Evolutionary conservation across 2,888 invertebrate species (phyloP), one percentile per base, ranked within the genome.

Genomic region (Pollenia amentaria): DNA sequence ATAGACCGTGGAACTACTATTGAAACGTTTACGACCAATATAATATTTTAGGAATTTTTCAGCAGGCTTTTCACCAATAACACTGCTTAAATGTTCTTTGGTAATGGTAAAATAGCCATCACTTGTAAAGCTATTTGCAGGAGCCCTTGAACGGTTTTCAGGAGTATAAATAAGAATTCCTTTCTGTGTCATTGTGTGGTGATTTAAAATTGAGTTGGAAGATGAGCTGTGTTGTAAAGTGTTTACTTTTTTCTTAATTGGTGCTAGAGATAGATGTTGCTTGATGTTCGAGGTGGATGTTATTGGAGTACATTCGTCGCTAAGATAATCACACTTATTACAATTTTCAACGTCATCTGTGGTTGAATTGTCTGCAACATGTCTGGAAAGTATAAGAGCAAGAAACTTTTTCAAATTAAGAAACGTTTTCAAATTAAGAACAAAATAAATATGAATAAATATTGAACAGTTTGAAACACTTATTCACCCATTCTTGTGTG

Each of bases 261-360:
- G 42, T 42, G 29, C 16, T 42, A 6, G 40, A 1, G 0, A 6
- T 29, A n/a, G 12, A 6, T 16, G n/a, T 11, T 38, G 11, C 6
- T 73, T 77, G 1, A 77, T 14, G 48, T 82, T 77, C 0, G 91
- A 91, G 14, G 92, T 91, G 0, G 91, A 91, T 4, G 92, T 90
- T 21, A 91, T 90, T 4, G 89, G 76, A 1, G 90, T 88, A 72
- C 92, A 92, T n/a, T n/a, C n/a, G 55, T 92, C 92, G n/a, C 76
- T 88, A 14, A 90, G 89, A 16, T 70, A 67, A 10, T 75, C 78
- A 42, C 1, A 7, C 16, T 1, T 51, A 64, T 87, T 64, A 1
- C 76, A 81, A 72, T 91, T 91, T 73, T 92, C 91, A 12, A 91
- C 90, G 3, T 91, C 90, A 69, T 91, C 92, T 0, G 91, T 91